Evolutionary conservation across 2,797 vertebrate species (phyloP), one percentile per base, ranked within the genome.

Genomic region (Periparus ater): DNA sequence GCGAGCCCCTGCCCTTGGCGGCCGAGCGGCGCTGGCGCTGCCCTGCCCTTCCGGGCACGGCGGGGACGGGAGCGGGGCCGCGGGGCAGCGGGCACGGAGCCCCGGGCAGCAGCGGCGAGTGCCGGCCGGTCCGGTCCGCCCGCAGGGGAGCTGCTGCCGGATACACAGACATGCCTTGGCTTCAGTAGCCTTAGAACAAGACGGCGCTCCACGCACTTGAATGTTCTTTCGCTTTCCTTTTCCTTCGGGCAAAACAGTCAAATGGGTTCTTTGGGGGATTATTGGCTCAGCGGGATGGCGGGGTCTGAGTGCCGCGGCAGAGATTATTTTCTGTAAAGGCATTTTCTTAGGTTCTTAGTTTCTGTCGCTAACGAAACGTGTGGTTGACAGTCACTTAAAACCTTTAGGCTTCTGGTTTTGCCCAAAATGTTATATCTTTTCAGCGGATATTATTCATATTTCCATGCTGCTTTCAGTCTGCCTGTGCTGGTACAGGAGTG

Each of bases 291-390:
- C 11, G 34, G 80, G 36, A 9, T 15, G 66, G 60, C 8, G 19
- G 40, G 57, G 54, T 7, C 29, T 19, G 44, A 34, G 58, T 34
- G 76, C 87, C 32, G n/a, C 17, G 9, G 58, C 25, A 8, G 75
- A 61, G 85, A 86, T 95, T 83, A 68, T 73, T 87, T 85, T 54
- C 82, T 62, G 9, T 83, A 29, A 48, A 62, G 70, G 40, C 68
- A 2, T 95, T 95, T 94, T 76, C 86, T 89, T 81, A 26, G 17
- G 14, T 53, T 81, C 75, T 81, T 88, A 53, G 71, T 78, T 91
- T 78, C 63, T 77, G 62, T 65, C 2, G 1, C 34, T 58, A 51
- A 16, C 16, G 30, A 55, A 80, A 13, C 47, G 20, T 10, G 20
- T 29, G 32, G 15, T 60, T 71, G 7, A 12, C 27, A 48, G 25